Percentiles rank a stretch among this genome's conserved stretches.
phyloP scores from a whole-genome alignment of 2,888 invertebrate species.

The Cloeon dipterum region DNA sequence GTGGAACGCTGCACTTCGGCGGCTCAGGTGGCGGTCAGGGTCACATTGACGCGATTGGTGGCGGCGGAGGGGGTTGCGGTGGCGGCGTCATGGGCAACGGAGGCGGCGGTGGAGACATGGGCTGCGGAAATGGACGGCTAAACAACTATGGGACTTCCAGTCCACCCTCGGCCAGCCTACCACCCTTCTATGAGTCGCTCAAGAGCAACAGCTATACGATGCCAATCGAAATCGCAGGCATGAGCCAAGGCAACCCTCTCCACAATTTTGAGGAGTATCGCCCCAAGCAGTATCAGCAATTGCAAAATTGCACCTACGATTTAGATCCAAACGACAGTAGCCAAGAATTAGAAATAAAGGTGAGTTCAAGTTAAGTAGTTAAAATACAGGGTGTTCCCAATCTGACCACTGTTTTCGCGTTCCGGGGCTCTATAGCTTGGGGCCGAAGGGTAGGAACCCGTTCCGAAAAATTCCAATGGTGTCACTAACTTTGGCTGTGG shows the following conservation, averaged over 20 bases:
- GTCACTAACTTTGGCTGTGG: too few species aligned
- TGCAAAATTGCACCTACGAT: slow-evolving; percentile 63
- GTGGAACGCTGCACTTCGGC: slow-evolving; percentile 18
- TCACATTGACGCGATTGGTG: slow-evolving; percentile 5
- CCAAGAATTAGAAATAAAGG: slow-evolving; percentile 6
- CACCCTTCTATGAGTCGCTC: slow-evolving; percentile 72
- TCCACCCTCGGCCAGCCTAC: slow-evolving; percentile 65
- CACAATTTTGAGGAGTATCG: too few species aligned
- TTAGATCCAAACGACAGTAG: slow-evolving; percentile 51
- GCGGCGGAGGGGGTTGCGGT: slow-evolving; percentile 4
- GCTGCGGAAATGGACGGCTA: slow-evolving; percentile 10
- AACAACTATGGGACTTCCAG: slow-evolving; percentile 64
- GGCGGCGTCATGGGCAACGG: slow-evolving; percentile 32
- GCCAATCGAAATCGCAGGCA: slow-evolving; percentile 47
- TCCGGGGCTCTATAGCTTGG: too few species aligned
- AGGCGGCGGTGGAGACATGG: slow-evolving; percentile 20
- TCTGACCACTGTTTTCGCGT: too few species aligned
- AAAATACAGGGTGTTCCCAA: too few species aligned
- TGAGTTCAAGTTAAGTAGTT: too few species aligned
- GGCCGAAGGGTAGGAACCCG: too few species aligned
- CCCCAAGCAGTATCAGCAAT: slow-evolving; percentile 52
- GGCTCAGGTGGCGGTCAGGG: slow-evolving; percentile 6
- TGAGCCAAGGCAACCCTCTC: slow-evolving; percentile 17
- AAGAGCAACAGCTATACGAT: slow-evolving; percentile 42
- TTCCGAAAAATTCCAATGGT: too few species aligned